Conservation (phyloP, 2,113 vertebrate genomes). For the Pimephales promelas region DNA sequence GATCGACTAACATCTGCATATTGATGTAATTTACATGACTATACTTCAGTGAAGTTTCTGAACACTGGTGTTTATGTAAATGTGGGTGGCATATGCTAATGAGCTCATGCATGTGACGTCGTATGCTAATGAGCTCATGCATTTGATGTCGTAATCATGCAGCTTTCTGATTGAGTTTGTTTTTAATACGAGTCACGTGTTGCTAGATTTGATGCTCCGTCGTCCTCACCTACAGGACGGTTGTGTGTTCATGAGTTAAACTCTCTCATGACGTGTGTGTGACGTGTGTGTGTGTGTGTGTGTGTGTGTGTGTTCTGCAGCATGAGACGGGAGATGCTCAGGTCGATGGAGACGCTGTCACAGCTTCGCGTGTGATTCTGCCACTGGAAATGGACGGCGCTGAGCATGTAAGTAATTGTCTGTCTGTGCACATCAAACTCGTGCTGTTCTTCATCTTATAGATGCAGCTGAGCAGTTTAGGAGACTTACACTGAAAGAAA, state of each 20-base stretch:
- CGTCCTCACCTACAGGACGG: too few relatives aligned
- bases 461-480: background rate
- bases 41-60: background rate
- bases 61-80: background rate
- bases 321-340: background rate
- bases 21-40: background rate
- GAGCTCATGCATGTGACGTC: too few relatives aligned
- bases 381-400: constrained; percentile 33
- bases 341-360: background rate
- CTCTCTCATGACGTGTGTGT: background rate
- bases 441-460: background rate
- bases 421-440: background rate
- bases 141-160: background rate
- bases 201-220: too few relatives aligned
- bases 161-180: background rate
- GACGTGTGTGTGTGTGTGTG: background rate
- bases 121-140: too few relatives aligned
- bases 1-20: too few relatives aligned
- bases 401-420: constrained; percentile 43
- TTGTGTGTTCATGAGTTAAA: too few relatives aligned
- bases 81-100: too few relatives aligned
- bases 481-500: background rate
- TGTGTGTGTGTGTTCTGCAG: constrained; percentile 7
- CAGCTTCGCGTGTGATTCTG: background rate
- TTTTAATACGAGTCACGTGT: too few relatives aligned